Conservation (phyloP, 1,140 invertebrate species). For the Plutomurus gul region DNA sequence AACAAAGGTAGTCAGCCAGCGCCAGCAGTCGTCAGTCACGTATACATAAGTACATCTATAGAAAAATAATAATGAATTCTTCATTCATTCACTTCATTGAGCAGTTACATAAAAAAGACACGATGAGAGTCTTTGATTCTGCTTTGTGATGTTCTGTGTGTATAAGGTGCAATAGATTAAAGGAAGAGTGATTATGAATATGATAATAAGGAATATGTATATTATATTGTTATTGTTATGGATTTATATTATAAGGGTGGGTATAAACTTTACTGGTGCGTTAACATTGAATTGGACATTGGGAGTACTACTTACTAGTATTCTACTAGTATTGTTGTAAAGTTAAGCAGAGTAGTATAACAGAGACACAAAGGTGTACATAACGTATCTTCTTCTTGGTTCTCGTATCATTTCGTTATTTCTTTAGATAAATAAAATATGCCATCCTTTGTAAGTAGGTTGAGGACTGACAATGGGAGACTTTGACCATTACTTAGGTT, state of each 20-base stretch:
- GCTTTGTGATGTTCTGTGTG: no score
- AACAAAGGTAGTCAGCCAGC: neutral
- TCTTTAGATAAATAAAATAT: conserved; percentile 17
- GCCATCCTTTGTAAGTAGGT: conserved; percentile 28
- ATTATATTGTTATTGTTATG: neutral
- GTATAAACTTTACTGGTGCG: neutral
- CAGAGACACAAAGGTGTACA: no score
- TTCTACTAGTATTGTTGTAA: no score
- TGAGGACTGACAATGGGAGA: conserved; percentile 24
- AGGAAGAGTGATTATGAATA: no score
- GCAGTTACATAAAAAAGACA: conserved; percentile 8
- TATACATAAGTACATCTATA: no score
- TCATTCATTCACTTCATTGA: neutral
- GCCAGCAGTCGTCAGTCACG: no score
- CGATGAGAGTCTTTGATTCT: no score
- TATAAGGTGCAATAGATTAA: no score
- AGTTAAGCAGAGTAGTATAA: no score
- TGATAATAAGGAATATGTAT: neutral
- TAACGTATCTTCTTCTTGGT: no score
- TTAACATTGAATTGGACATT: conserved; percentile 22
- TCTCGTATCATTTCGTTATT: neutral
- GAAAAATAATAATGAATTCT: conserved; percentile 14
- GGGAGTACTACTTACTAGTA: neutral
- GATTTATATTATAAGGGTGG: neutral
- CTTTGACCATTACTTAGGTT: neutral